Evolutionary conservation across 2,113 vertebrate species (phyloP).

Genomic region (Notothenia rossii): DNA sequence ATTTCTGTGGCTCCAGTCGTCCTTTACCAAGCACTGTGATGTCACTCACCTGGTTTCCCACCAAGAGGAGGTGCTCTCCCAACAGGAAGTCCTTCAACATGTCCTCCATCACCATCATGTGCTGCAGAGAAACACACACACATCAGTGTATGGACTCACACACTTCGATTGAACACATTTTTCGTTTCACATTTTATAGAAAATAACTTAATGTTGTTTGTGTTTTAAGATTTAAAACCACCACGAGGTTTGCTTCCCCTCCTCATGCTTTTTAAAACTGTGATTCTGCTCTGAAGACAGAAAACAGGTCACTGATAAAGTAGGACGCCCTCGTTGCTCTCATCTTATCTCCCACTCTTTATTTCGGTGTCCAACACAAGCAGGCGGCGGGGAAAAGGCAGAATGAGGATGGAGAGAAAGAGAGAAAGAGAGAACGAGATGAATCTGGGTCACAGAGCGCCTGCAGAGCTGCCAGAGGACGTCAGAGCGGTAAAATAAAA

Average conservation of each 20-base stretch:
- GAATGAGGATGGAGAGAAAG: slow-evolving; percentile 44
- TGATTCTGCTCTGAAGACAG: slow-evolving; percentile 41
- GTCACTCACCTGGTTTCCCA: slow-evolving; percentile 95
- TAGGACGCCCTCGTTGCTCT: slow-evolving; percentile 68
- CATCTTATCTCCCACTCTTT: slow-evolving; percentile 32
- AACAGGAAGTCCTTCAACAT: slow-evolving; percentile 97
- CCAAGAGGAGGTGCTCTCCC: slow-evolving; percentile 95
- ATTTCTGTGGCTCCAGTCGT: background rate
- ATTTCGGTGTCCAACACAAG: slow-evolving; percentile 40
- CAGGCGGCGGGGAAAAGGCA: slow-evolving; percentile 48
- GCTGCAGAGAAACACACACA: slow-evolving; percentile 81
- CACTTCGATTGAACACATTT: background rate
- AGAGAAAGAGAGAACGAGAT: slow-evolving; percentile 7
- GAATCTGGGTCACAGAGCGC: slow-evolving; percentile 50
- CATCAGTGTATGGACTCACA: background rate
- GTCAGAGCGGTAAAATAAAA: slow-evolving; percentile 1
- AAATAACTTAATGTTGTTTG: background rate
- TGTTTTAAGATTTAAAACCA: background rate
- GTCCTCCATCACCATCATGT: slow-evolving; percentile 97
- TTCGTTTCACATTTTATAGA: background rate
- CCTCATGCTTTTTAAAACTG: background rate
- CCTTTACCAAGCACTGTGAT: too few relatives aligned
- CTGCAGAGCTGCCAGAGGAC: slow-evolving; percentile 17
- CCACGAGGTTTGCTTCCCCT: background rate
- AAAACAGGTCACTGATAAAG: slow-evolving; percentile 80